Evolutionary conservation across 2,888 invertebrate species (phyloP).

Genomic region (Reticulitermes lucifugus): DNA sequence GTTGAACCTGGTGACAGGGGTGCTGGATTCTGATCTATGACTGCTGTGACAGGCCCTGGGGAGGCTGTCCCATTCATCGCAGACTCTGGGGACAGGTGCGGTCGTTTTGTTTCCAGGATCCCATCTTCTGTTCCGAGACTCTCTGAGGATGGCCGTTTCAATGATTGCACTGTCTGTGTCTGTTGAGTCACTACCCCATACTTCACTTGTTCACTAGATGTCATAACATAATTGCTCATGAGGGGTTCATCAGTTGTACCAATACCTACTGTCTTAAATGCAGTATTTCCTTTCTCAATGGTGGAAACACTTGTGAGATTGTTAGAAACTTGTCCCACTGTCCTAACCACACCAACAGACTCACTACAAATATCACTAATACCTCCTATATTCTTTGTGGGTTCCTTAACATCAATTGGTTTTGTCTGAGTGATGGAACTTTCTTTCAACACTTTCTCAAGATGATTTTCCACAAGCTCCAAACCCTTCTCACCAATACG

Average conservation of each 20-base stretch:
- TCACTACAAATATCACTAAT: conserved; percentile 59
- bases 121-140: conserved; percentile 20
- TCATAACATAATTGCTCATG: conserved; percentile 10
- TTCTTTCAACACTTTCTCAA: conserved; percentile 58
- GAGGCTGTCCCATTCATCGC: conserved; percentile 48
- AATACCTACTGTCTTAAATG: conserved; percentile 47
- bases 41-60: conserved; percentile 31
- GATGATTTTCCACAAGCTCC: conserved; percentile 69
- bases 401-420: conserved; percentile 55
- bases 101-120: conserved; percentile 41
- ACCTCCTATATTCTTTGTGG: conserved; percentile 56
- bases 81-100: conserved; percentile 35
- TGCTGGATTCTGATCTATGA: conserved; percentile 28
- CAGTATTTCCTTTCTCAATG: conserved; percentile 38
- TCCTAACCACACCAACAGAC: conserved; percentile 54
- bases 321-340: conserved; percentile 33
- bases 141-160: conserved; percentile 45
- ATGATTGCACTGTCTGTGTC: conserved; percentile 45
- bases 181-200: conserved; percentile 38
- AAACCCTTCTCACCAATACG: conserved; percentile 71
- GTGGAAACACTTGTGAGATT: conserved; percentile 12
- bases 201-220: conserved; percentile 31
- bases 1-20: conserved; percentile 47
- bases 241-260: conserved; percentile 45
- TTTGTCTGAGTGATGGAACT: conserved; percentile 51